phyloP scores from a whole-genome alignment of 1,140 invertebrate species.

The Drosophila hydei region DNA sequence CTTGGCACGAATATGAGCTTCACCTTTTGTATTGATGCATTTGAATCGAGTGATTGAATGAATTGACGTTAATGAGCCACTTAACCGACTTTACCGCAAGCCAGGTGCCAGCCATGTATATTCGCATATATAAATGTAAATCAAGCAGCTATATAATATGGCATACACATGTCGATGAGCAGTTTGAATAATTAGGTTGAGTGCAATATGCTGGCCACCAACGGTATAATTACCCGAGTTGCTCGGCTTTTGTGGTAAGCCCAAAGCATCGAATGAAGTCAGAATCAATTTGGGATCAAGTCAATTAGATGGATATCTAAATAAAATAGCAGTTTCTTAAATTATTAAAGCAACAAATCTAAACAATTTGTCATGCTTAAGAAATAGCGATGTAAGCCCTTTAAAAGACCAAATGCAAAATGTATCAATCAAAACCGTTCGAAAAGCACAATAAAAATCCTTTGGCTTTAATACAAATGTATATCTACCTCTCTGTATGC shows the following conservation, averaged over 20 bases:
- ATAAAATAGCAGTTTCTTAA: constrained; percentile 1
- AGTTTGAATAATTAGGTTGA: constrained; percentile 63
- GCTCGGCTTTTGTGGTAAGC: constrained; percentile 22
- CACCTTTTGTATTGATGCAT: constrained; percentile 51
- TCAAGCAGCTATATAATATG: too few species aligned
- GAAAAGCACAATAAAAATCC: constrained; percentile 52
- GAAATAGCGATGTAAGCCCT: constrained; percentile 50
- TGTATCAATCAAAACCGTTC: constrained; percentile 74
- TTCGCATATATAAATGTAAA: too few species aligned
- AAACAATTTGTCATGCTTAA: constrained; percentile 65
- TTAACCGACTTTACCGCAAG: constrained; percentile 65
- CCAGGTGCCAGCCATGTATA: constrained; percentile 11
- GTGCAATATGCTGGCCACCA: constrained; percentile 48
- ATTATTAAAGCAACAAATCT: constrained; percentile 11
- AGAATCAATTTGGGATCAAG: not conserved
- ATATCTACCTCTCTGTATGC: constrained; percentile 1
- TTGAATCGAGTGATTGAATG: constrained; percentile 48
- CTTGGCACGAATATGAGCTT: constrained; percentile 1
- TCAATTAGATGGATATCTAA: not conserved
- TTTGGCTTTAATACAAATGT: constrained; percentile 35
- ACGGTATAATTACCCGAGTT: constrained; percentile 46
- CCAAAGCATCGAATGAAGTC: not conserved
- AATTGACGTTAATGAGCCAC: constrained; percentile 71
- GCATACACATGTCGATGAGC: too few species aligned
- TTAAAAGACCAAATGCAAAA: constrained; percentile 61